Conservation (phyloP, 2,888 invertebrate species). For the Eumacrocentrus americanus region DNA sequence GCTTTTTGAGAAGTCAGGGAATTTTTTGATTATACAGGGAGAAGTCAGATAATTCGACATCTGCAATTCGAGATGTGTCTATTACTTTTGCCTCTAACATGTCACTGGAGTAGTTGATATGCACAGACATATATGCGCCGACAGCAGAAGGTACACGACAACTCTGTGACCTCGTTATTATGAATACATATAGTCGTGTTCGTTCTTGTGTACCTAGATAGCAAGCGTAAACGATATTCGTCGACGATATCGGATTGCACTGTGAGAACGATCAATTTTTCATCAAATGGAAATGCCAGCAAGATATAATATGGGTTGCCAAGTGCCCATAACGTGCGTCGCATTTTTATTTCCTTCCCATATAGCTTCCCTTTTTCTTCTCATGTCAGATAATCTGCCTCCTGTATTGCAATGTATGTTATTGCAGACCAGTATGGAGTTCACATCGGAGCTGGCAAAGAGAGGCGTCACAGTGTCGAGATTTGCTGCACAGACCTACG, state of each 20-base stretch:
- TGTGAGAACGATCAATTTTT: conserved; percentile 4
- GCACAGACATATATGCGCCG: neutral
- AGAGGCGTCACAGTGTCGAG: conserved; percentile 67
- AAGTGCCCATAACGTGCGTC: neutral
- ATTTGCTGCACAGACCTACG: conserved; percentile 83
- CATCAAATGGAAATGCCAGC: neutral
- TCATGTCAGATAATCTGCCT: neutral
- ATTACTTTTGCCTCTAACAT: neutral
- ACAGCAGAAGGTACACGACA: neutral
- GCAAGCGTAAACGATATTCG: neutral
- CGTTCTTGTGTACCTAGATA: too few relatives aligned
- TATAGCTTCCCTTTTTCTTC: neutral
- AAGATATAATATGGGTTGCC: neutral
- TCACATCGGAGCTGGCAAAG: conserved; percentile 67
- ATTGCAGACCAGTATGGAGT: conserved; percentile 70
- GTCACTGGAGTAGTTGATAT: neutral
- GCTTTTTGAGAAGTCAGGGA: too few relatives aligned
- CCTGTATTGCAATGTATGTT: neutral
- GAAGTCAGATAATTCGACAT: too few relatives aligned
- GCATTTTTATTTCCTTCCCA: neutral
- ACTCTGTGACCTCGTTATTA: conserved; percentile 7
- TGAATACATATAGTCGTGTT: neutral
- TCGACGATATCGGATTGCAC: neutral
- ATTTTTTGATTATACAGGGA: too few relatives aligned
- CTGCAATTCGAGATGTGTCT: too few relatives aligned